These are phyloP conservation scores for Saguinus imperator DNA, from an alignment of 2,113 vertebrate species.

Conservation along the genomic window DNA sequence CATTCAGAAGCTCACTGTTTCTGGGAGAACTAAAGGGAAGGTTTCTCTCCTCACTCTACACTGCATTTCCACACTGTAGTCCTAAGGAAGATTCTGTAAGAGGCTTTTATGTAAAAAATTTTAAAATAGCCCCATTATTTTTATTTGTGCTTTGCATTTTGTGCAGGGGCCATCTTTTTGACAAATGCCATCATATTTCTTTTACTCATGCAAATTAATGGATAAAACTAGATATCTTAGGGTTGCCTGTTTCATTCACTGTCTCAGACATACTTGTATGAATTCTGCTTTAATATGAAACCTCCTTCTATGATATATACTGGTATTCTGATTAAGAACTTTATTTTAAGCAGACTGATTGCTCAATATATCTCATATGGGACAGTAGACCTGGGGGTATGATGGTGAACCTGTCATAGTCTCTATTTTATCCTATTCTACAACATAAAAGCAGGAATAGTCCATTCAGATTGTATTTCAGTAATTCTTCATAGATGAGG, in stretches of 20 bases:
- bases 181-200: background rate
- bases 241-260: background rate
- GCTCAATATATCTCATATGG: background rate
- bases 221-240: background rate
- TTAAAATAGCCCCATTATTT: background rate
- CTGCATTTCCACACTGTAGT: background rate
- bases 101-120: background rate
- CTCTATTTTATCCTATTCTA: background rate
- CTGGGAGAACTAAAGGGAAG: background rate
- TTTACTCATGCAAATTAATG: background rate
- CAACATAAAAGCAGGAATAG: background rate
- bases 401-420: background rate
- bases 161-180: background rate
- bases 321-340: background rate
- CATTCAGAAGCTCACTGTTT: background rate
- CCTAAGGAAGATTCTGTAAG: background rate
- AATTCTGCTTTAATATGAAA: background rate
- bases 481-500: background rate
- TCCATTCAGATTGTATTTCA: background rate
- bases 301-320: background rate
- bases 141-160: background rate
- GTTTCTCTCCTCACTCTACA: background rate
- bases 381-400: background rate
- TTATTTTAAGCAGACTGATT: background rate
- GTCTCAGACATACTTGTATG: background rate